Conservation (phyloP, 2,888 invertebrate genomes). For the Gisinianus flammeolus region DNA sequence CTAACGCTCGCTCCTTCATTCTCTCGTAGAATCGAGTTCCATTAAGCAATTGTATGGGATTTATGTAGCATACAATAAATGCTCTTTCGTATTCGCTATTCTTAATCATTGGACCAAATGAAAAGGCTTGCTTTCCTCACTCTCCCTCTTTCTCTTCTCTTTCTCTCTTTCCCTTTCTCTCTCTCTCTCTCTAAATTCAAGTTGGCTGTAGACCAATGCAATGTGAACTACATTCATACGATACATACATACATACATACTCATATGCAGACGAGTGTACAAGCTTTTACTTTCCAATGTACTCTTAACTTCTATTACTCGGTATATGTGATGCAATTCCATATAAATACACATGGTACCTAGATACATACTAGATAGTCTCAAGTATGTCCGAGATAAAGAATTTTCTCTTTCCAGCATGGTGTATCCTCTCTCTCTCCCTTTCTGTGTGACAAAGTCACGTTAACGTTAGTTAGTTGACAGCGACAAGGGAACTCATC, state of each 20-base stretch:
- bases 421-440: not conserved
- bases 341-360: too few relatives aligned
- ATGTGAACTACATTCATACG: too few relatives aligned
- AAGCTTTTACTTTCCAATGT: too few relatives aligned
- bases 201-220: conserved; percentile 37
- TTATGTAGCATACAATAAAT: conserved; percentile 59
- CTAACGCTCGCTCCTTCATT: conserved; percentile 42
- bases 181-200: conserved; percentile 29
- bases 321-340: conserved; percentile 7
- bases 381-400: not conserved
- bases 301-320: too few relatives aligned
- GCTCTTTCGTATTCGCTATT: conserved; percentile 58
- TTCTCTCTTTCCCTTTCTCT: conserved; percentile 17
- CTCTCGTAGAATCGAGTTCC: conserved; percentile 55
- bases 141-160: conserved; percentile 22
- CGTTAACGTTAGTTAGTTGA: conserved; percentile 22
- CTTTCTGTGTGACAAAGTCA: not conserved
- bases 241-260: too few relatives aligned
- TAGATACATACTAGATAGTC: conserved; percentile 14
- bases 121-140: conserved; percentile 49
- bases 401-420: not conserved
- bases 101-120: conserved; percentile 59
- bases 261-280: not conserved
- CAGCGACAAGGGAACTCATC: conserved; percentile 28
- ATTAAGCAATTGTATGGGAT: conserved; percentile 59